Percentiles rank a stretch among this genome's conserved stretches.
Conservation (phyloP, 2,888 invertebrate species). For the Lepidochitona cinerea region DNA sequence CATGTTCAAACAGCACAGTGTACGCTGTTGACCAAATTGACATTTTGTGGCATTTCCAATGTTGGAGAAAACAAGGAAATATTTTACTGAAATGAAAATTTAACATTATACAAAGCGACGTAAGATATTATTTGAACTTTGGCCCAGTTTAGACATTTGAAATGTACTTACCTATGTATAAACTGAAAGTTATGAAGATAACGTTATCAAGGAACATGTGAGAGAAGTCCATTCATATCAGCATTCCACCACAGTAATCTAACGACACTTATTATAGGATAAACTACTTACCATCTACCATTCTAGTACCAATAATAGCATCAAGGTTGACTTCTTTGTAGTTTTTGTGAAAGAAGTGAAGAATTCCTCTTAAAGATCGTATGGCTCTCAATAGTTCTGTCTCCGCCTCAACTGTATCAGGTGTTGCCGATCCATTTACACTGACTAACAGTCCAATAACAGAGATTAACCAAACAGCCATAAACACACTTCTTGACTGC, state of each 20-base stretch:
- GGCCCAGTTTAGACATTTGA: too few species aligned
- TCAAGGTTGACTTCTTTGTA: constrained; percentile 59
- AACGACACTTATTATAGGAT: too few species aligned
- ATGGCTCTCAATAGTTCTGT: constrained; percentile 22
- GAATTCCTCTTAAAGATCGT: constrained; percentile 36
- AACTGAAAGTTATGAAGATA: neutral
- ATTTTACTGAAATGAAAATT: too few species aligned
- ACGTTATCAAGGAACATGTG: neutral
- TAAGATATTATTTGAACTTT: too few species aligned
- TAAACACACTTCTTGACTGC: too few species aligned
- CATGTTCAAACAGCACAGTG: too few species aligned
- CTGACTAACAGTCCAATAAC: neutral
- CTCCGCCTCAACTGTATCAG: neutral
- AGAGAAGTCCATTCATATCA: neutral
- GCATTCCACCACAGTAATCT: too few species aligned
- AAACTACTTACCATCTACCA: constrained; percentile 58
- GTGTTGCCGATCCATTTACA: neutral
- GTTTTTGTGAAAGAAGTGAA: constrained; percentile 53
- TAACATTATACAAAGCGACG: too few species aligned
- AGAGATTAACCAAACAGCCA: neutral
- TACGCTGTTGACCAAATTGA: too few species aligned
- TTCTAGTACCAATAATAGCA: constrained; percentile 62
- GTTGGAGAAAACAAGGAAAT: too few species aligned
- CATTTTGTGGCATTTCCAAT: too few species aligned
- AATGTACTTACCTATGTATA: too few species aligned